Conservation (phyloP, 2,888 invertebrate genomes). For the Ellobium chinense region DNA sequence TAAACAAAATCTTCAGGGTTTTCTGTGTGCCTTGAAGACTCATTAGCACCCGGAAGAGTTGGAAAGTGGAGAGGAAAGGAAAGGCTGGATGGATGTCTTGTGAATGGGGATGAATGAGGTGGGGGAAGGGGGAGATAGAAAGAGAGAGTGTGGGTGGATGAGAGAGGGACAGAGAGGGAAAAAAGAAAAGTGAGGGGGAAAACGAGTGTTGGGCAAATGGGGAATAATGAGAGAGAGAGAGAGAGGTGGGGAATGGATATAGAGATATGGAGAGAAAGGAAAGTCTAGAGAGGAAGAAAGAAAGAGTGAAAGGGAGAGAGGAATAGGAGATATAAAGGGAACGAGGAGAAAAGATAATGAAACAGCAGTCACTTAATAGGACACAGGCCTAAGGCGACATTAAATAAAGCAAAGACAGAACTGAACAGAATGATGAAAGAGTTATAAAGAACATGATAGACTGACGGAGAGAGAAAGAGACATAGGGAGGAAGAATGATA, state of each 20-base stretch:
- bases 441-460: background rate
- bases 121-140: background rate
- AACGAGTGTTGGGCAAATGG: background rate
- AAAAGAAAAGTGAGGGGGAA: background rate
- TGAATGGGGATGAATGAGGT: background rate
- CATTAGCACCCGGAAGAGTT: too few relatives aligned
- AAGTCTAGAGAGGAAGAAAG: background rate
- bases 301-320: background rate
- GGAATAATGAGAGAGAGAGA: background rate
- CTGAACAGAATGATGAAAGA: too few relatives aligned
- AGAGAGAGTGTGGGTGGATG: slow-evolving; percentile 7
- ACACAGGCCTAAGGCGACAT: too few relatives aligned
- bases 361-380: too few relatives aligned
- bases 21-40: too few relatives aligned
- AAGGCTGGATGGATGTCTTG: background rate
- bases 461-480: background rate
- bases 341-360: background rate
- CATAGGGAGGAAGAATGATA: background rate
- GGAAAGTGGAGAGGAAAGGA: background rate
- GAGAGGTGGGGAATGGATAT: background rate
- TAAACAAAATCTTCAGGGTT: too few relatives aligned
- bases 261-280: background rate
- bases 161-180: background rate
- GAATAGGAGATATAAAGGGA: background rate
- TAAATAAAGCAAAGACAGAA: too few relatives aligned